Base-by-base conservation (phyloP, 2,113 vertebrate genomes). In the Urocynchramus pylzowi region DNA sequence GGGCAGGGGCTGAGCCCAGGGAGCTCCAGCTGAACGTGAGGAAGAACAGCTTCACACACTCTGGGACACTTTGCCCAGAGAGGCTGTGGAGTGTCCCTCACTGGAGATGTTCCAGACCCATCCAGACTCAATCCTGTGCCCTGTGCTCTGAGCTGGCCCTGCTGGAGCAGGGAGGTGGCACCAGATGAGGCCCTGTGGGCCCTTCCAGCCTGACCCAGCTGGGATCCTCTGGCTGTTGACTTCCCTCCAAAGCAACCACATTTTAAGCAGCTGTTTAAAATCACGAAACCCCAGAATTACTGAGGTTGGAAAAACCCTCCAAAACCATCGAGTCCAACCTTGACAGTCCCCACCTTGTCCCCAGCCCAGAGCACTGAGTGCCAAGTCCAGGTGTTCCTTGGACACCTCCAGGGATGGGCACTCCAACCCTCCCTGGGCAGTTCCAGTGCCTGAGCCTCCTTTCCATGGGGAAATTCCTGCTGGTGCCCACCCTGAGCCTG, bases 321-420 rank as follows among this genome's bases (percentile, higher is more conserved):
- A 3, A 18, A 31, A 9, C 28, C 30, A 22, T 10, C 0, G 0
- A 49, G 30, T 30, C n/a, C 31, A 37, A 4, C 1, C 27, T 37
- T 57, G 22, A 3, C 35, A 0, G 1, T 31, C 21, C 11, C 24
- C n/a, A 41, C 54, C 27, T 33, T 52, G 37, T 37, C 63, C 1
- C 83, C 64, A 69, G 26, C 57, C 11, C 67, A 57, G 59, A 56
- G 49, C 75, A 1, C 57, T 64, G 21, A 42, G 67, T 54, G 54
- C 64, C 39, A n/a, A 0, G 0, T 23, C 47, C 74, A 61, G 44
- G 0, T 1, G 0, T 52, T 31, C 53, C 37, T 0, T 16, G 65
- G 30, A 3, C 41, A 30, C 49, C 49, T 63, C n/a, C 65, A 71
- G 75, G 57, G 50, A 14, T 64, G 75, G 57, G 35, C 0, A 49